Evolutionary conservation across 2,113 vertebrate genomes (phyloP), one percentile per base, ranked within the genome.

Genomic region (Labeo rohita): DNA sequence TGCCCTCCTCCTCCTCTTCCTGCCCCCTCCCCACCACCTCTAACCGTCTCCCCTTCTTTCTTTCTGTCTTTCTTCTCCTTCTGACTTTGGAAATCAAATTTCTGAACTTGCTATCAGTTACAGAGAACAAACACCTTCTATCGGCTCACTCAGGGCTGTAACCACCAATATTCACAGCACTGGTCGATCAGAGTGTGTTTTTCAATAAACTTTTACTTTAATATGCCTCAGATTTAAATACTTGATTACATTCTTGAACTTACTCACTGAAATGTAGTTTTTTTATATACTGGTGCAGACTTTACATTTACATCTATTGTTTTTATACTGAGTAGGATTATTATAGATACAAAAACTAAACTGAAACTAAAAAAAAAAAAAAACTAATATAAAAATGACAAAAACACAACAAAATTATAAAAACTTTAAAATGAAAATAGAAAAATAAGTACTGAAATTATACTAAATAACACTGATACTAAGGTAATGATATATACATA

Each of bases 61-160:
- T 80, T 73, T 75, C 65, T 73, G 45, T 63, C 52, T 85, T 86
- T 88, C 74, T 89, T 90, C 83, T 93, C 86, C 89, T 91, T 83
- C 89, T 92, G 92, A 94, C 94, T 94, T 94, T 94, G 93, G 90
- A 86, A 92, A 93, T 87, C 89, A 45, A 79, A 90, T 91, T 92
- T 91, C 85, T 89, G 90, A 93, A 91, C 92, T 92, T 82, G 80
- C 90, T 90, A 87, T 90, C 88, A 82, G 88, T 95, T 93, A 91
- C 91, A 91, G 91, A 87, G 61, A 90, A 85, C 88, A 90, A 66
- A 91, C 72, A 84, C 86, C 13, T 77, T 15, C 23, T 77, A 13
- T 79, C 2, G 21, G 10, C 63, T 68, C 80, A 12, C 84, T 85
- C 86, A 54, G 74, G 23, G 15, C 47, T 23, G 13, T 54, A 85